Base-by-base conservation (phyloP, 2,888 invertebrate species). In the Hirudinaria manillensis region DNA sequence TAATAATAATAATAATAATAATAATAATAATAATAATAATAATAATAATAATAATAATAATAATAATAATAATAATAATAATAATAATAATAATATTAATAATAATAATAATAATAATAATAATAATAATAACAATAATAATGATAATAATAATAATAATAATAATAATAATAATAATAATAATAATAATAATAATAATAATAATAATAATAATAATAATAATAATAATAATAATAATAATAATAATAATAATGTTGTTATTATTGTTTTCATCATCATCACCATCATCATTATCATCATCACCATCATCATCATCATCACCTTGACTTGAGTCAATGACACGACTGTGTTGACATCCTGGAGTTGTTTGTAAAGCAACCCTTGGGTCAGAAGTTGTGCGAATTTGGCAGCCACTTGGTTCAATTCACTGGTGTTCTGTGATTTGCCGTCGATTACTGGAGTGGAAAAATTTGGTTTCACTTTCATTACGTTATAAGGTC, bases 21-120 rank as follows among this genome's bases (percentile, higher is more conserved):
- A 71, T 71, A 38, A 71, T 71, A 38, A 71, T 71, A 38, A 71
- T 71, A 38, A 71, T 71, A 38, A 71, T 71, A 38, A 71, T 71
- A 38, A 71, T 53, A 7, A 71, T 27, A 4, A 38, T 27, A 3
- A 65, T 19, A 16, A 65, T 6, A 21, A 70, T 36, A 16, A 45
- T 6, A 21, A 29, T 70, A 3, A 45, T 4, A 21, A 36, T 70
- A 16, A 65, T 6, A 21, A 70, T 36, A 16, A 45, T 6, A 21
- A 29, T 70, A 3, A 45, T 4, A 21, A 36, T 70, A 4, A 19
- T 36, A 45, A 19, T 36, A 51, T 36, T 21, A 45, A 36, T 71
- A 38, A 71, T 71, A 38, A 71, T 71, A 38, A 71, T 71, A 38
- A 71, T 71, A 38, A 45, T 71, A 38, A 71, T 71, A 38, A 71